Evolutionary conservation across 1,140 invertebrate genomes (phyloP), one percentile per base, ranked within the genome.

Genomic region (Monochamus saltuarius): DNA sequence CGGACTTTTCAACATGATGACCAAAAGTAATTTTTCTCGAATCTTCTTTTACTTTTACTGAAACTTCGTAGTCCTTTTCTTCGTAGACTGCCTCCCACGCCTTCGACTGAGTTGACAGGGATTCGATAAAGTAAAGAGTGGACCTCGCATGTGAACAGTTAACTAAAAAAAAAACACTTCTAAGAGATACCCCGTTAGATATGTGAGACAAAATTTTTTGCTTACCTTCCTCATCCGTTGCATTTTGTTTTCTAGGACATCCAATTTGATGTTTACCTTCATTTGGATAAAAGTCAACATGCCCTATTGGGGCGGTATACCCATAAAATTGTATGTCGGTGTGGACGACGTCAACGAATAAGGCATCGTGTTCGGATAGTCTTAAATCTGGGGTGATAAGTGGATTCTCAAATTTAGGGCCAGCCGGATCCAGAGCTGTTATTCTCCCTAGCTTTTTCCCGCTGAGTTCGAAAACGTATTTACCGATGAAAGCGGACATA

Each of bases 291-390:
- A 56, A 62, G 34, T 62, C 60, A 8, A 56, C 60, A 45, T 62
- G 60, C 4, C 60, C 60, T 10, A 62, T 56, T 7, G 60, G 60
- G 40, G 14, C 39, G 7, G 54, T 57, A 14, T 14, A 56, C 7
- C 40, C 57, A 37, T 51, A 59, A 34, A 39, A 17, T 35, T 79
- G 81, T 40, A 75, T 80, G 56, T 85, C 84, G 0, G 84, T 88
- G 71, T 97, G 94, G 53, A 96, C 89, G 4, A 94, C 86, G 73
- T 96, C 94, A 7, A 97, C 93, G 73, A 95, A 95, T 4, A 79
- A 68, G 0, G 94, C 94, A 72, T 94, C 92, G 0, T 81, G 80
- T 10, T 83, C 73, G n/a, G 85, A 81, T n/a, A 94, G 74, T 10
- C 89, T 85, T 1, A 85, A 87, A 51, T 84, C 80, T 4, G 78